Conservation (phyloP, 2,888 invertebrate genomes). For the Lithosia quadra region DNA sequence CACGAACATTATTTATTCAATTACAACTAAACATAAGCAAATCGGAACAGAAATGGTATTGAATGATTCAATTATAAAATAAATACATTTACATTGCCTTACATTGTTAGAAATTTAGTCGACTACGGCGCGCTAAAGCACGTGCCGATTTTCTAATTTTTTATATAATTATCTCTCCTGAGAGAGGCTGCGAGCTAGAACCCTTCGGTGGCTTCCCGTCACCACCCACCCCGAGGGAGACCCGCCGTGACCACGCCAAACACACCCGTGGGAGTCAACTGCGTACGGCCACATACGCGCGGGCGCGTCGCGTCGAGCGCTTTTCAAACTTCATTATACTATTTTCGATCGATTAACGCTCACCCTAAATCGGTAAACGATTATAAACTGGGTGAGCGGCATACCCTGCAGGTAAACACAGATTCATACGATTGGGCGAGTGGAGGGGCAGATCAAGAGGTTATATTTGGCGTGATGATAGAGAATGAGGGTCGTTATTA, state of each 20-base stretch:
- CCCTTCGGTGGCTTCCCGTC: slow-evolving; percentile 48
- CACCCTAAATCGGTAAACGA: not conserved
- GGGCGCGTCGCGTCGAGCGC: not conserved
- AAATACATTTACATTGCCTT: slow-evolving; percentile 76
- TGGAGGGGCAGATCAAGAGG: not conserved
- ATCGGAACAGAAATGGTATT: slow-evolving; percentile 72
- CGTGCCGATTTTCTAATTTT: slow-evolving; percentile 50
- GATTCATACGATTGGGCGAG: not conserved
- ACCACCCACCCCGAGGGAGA: slow-evolving; percentile 25
- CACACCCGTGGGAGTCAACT: not conserved
- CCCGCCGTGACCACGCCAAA: slow-evolving; percentile 13
- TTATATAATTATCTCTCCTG: slow-evolving; percentile 29
- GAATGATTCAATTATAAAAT: slow-evolving; percentile 77
- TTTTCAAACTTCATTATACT: not conserved
- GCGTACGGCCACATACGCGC: not conserved
- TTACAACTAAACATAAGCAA: slow-evolving; percentile 79
- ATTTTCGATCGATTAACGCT: not conserved
- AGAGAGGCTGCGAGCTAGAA: slow-evolving; percentile 35
- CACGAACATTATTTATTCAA: slow-evolving; percentile 69
- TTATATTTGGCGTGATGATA: not conserved
- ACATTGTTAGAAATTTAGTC: slow-evolving; percentile 61
- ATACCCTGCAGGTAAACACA: slow-evolving; percentile 2
- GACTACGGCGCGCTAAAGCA: slow-evolving; percentile 56
- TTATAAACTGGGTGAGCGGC: not conserved
- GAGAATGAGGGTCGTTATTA: slow-evolving; percentile 13